Base-by-base conservation (phyloP, 2,888 invertebrate species). In the Phyto melanocephala region DNA sequence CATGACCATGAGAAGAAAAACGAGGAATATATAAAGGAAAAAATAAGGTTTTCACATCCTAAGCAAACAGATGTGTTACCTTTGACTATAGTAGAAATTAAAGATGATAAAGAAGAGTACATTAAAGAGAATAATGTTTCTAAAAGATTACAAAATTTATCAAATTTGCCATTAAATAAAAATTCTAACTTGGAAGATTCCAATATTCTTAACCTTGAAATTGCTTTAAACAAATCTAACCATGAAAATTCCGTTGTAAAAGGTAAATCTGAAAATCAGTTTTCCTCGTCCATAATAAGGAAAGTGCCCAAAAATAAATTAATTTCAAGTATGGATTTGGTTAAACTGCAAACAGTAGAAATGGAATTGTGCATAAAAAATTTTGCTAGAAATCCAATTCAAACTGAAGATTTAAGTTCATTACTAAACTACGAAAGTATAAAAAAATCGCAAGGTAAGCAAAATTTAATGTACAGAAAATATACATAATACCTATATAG, bases 371-470 rank as follows among this genome's bases (percentile, higher is more conserved):
- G 28, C 3, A 17, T 47, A 0, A 76, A 20, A 28, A 58, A 40
- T 33, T 67, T 37, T 58, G 28, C 47, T 28, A 58, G 1, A 67
- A 63, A 75, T 45, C 74, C 56, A 1, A 40, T 58, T 2, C 5
- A 35, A 11, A 10, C 15, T 45, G 10, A 13, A 1, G 6, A 33
- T 10, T 17, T 13, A 11, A 24, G n/a, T 42, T 10, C 4, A 1
- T 3, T 24, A 11, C 7, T 24, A 8, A n/a, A 4, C 52, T 17
- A 37, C 10, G 40, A 40, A 52, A 42, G 7, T 28, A 6, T n/a
- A 2, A 24, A 24, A 8, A 3, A 65, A 37, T 35, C 35, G 0
- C 1, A 20, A n/a, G 33, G 20, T 65, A 50, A 65, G 50, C 35
- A 28, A 28, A 28, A 28, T 5, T 28, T 28, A 5, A 5, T 28